These are phyloP conservation scores for Artibeus jamaicensis DNA, from an alignment of 2,797 vertebrate species.

Conservation along the genomic window DNA sequence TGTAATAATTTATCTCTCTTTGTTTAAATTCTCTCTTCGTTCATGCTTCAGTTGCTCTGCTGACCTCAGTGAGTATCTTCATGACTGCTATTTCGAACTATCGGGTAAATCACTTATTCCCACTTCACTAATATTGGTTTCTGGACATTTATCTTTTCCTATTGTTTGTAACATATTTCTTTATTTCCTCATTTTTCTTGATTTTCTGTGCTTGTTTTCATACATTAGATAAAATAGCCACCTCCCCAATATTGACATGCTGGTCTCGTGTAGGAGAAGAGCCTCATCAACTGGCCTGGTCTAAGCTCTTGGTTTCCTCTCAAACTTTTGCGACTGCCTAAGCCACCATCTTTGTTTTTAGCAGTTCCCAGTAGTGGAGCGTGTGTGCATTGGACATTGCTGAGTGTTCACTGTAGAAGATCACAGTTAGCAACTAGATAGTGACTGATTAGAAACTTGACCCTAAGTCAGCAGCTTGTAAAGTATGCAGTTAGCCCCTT, in stretches of 20 bases:
- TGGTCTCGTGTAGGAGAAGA: not conserved
- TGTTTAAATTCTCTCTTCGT: not conserved
- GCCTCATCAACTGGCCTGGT: not conserved
- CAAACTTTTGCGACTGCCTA: not conserved
- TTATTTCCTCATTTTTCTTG: not conserved
- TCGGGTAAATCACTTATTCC: not conserved
- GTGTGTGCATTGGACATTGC: not conserved
- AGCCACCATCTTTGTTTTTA: not conserved
- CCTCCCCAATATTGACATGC: not conserved
- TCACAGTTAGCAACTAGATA: not conserved
- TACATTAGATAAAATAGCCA: not conserved
- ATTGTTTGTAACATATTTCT: not conserved
- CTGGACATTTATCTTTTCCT: not conserved
- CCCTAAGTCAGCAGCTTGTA: not conserved
- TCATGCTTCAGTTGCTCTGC: not conserved
- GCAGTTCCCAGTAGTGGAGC: not conserved
- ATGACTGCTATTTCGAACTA: not conserved
- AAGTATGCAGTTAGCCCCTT: not conserved
- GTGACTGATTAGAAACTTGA: not conserved
- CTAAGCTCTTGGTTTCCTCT: not conserved
- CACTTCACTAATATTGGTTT: not conserved
- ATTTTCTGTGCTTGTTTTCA: not conserved
- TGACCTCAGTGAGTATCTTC: not conserved
- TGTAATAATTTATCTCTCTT: not conserved
- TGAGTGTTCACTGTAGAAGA: not conserved